phyloP scores from a whole-genome alignment of 2,797 vertebrate genomes.

The Phrynocephalus guinanensis region DNA sequence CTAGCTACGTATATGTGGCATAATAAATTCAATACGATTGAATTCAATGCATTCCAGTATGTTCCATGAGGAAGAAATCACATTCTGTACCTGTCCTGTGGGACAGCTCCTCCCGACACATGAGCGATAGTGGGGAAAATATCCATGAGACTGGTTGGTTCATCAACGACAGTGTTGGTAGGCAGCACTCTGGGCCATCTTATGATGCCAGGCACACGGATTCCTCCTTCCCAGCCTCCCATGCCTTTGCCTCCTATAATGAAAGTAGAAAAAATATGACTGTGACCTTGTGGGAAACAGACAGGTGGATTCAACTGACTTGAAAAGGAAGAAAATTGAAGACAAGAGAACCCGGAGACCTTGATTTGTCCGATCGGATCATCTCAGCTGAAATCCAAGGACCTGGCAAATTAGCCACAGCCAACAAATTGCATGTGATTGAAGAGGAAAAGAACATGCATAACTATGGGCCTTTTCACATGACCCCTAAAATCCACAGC shows the following conservation, averaged over 20 bases:
- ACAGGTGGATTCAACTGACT: not conserved
- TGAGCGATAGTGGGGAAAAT: constrained; percentile 84
- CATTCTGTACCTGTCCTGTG: constrained; percentile 80
- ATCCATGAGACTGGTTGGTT: constrained; percentile 90
- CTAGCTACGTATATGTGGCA: not conserved
- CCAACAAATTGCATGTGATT: too few relatives aligned
- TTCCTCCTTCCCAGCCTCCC: constrained; percentile 91
- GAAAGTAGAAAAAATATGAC: constrained; percentile 12
- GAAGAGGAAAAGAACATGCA: too few relatives aligned
- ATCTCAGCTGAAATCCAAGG: too few relatives aligned
- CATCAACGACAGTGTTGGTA: constrained; percentile 77
- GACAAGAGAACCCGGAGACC: too few relatives aligned
- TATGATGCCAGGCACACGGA: constrained; percentile 84
- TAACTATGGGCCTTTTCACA: too few relatives aligned
- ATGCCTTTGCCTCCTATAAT: constrained; percentile 85
- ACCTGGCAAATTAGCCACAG: too few relatives aligned
- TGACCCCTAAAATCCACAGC: too few relatives aligned
- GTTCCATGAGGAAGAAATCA: not conserved
- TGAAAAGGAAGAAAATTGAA: not conserved
- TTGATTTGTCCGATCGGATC: too few relatives aligned
- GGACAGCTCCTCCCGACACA: constrained; percentile 76
- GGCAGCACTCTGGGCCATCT: constrained; percentile 71
- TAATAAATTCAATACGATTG: not conserved
- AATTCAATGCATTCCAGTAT: not conserved
- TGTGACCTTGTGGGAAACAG: constrained; percentile 6